Conservation (phyloP, 2,888 invertebrate species). For the Spialia ferax region DNA sequence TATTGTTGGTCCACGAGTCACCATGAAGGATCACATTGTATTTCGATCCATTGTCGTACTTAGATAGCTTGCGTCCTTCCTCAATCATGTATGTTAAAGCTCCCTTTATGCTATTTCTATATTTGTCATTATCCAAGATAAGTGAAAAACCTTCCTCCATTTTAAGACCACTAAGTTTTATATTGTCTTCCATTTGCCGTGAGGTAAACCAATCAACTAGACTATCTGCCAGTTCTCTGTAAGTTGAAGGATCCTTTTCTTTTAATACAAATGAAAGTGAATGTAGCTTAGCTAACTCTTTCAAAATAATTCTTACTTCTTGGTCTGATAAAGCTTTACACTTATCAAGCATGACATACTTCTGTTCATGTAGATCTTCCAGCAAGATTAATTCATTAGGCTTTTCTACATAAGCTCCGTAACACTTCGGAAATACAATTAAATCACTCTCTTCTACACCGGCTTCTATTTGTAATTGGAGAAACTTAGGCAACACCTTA, state of each 20-base stretch:
- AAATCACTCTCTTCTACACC: slow-evolving; percentile 53
- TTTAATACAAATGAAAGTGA: slow-evolving; percentile 61
- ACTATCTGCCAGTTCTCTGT: background rate
- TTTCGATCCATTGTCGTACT: slow-evolving; percentile 1
- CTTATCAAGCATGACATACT: slow-evolving; percentile 58
- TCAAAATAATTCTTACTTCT: slow-evolving; percentile 54
- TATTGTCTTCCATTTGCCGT: background rate
- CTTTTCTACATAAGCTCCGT: slow-evolving; percentile 52
- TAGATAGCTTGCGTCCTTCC: background rate
- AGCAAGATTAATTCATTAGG: slow-evolving; percentile 59
- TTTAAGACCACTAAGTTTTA: background rate
- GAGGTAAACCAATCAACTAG: background rate
- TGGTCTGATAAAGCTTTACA: slow-evolving; percentile 54
- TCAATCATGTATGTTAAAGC: background rate
- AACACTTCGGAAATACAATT: slow-evolving; percentile 56
- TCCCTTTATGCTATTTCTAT: background rate
- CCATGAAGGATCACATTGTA: slow-evolving; percentile 2
- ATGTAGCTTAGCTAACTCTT: slow-evolving; percentile 60
- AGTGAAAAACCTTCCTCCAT: background rate
- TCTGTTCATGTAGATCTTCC: slow-evolving; percentile 57
- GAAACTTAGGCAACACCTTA: slow-evolving; percentile 38
- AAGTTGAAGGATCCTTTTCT: slow-evolving; percentile 1
- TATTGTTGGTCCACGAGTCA: background rate
- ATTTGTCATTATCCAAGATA: background rate
- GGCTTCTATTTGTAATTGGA: slow-evolving; percentile 54